Evolutionary conservation across 2,888 invertebrate species (phyloP).

Genomic region (Galeruca laticollis): DNA sequence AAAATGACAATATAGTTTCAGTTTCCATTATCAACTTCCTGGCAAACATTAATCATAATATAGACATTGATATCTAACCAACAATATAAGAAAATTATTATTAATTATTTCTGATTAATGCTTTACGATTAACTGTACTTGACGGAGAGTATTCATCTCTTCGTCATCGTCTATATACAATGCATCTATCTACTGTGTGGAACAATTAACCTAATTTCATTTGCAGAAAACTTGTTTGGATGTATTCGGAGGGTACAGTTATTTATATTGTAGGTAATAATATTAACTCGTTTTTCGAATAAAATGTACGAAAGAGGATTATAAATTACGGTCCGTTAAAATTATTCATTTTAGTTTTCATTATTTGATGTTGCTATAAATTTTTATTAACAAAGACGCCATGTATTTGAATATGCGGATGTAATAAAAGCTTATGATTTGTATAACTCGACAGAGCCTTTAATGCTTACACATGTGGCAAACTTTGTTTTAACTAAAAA

Average conservation of each 20-base stretch:
- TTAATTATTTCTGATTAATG: neutral
- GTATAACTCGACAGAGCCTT: too few relatives aligned
- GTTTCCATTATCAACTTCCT: neutral
- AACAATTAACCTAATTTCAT: slow-evolving; percentile 5
- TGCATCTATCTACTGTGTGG: neutral
- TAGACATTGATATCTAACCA: neutral
- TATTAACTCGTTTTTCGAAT: too few relatives aligned
- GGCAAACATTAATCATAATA: neutral
- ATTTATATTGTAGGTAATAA: neutral
- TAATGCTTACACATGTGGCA: too few relatives aligned
- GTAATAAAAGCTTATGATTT: too few relatives aligned
- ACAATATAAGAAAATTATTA: slow-evolving; percentile 3
- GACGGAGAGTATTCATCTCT: neutral
- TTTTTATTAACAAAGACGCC: neutral
- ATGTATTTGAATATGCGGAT: too few relatives aligned
- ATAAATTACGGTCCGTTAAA: neutral
- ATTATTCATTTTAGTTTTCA: neutral
- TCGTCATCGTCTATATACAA: neutral
- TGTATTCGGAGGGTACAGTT: neutral
- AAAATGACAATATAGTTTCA: neutral
- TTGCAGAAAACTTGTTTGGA: neutral
- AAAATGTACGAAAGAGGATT: neutral
- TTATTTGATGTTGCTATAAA: neutral
- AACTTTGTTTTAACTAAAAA: too few relatives aligned
- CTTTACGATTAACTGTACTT: neutral